A percentile compares a stretch with the other conserved stretches of the same genome.
Conservation (phyloP, 2,113 vertebrate genomes). For the Ptyas mucosa region DNA sequence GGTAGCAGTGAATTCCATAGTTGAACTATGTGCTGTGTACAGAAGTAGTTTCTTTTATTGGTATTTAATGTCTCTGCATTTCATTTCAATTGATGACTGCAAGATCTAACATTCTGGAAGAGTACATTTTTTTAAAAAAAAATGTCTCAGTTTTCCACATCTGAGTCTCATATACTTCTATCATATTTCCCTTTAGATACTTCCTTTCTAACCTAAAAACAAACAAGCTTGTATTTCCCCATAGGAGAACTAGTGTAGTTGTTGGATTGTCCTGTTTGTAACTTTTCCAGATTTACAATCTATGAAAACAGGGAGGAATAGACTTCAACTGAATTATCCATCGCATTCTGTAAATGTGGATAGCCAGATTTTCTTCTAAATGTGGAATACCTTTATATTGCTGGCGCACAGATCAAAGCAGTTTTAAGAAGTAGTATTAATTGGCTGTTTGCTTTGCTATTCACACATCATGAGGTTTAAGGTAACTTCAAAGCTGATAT, state of each 20-base stretch:
- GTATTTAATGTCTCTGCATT: neutral
- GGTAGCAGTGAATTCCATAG: neutral
- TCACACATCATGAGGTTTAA: constrained; percentile 21
- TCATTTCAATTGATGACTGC: neutral
- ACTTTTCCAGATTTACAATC: neutral
- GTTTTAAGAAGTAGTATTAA: constrained; percentile 24
- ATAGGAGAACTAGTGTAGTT: neutral
- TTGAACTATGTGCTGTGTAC: neutral
- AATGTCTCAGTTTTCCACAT: neutral
- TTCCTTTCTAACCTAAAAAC: neutral
- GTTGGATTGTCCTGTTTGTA: neutral
- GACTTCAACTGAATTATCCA: neutral
- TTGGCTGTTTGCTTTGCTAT: constrained; percentile 40
- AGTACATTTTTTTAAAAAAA: neutral
- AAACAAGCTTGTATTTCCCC: neutral
- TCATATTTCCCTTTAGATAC: neutral
- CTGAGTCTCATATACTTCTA: neutral
- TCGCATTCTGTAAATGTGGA: neutral
- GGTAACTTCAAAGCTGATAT: constrained; percentile 47
- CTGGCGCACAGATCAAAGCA: neutral
- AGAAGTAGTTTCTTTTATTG: neutral
- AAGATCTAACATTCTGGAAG: neutral
- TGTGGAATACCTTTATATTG: neutral
- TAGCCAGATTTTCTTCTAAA: neutral
- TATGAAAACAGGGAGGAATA: neutral